Conservation (phyloP, 2,797 vertebrate species). For the Centroberyx gerrardi region DNA sequence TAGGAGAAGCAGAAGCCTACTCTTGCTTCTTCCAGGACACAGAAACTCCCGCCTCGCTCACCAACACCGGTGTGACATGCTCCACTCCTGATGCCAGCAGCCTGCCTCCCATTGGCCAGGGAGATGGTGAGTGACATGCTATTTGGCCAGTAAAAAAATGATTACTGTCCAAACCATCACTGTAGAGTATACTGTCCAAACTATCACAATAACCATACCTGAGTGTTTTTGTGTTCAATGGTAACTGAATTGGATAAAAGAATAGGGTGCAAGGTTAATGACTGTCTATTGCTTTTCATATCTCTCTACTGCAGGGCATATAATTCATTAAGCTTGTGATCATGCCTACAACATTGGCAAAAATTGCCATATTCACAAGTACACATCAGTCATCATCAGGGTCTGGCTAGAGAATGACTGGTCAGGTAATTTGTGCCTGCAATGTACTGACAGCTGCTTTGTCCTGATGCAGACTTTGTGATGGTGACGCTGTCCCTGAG, state of each 20-base stretch:
- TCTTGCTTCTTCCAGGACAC: slow-evolving; percentile 93
- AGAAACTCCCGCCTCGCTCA: slow-evolving; percentile 88
- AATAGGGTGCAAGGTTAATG: too few relatives aligned
- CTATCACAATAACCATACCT: too few relatives aligned
- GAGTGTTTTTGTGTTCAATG: too few relatives aligned
- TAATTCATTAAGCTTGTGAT: too few relatives aligned
- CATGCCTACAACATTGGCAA: too few relatives aligned
- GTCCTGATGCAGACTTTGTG: slow-evolving; percentile 88
- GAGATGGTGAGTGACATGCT: slow-evolving; percentile 87
- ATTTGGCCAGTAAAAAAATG: not conserved
- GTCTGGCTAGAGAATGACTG: not conserved
- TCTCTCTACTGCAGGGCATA: too few relatives aligned
- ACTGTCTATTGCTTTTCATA: too few relatives aligned
- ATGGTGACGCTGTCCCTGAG: slow-evolving; percentile 90
- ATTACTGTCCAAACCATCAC: not conserved
- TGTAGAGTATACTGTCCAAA: not conserved
- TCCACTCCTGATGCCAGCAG: slow-evolving; percentile 89
- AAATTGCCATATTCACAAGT: too few relatives aligned
- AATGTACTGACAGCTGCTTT: not conserved
- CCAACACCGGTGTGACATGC: slow-evolving; percentile 89
- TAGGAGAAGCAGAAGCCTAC: slow-evolving; percentile 89
- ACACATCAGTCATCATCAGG: too few relatives aligned
- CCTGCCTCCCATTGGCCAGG: slow-evolving; percentile 86
- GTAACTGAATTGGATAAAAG: too few relatives aligned
- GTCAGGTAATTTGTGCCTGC: not conserved